These are phyloP conservation scores for Drosophila malerkotliana DNA, from an alignment of 1,140 invertebrate genomes.

Conservation along the genomic window DNA sequence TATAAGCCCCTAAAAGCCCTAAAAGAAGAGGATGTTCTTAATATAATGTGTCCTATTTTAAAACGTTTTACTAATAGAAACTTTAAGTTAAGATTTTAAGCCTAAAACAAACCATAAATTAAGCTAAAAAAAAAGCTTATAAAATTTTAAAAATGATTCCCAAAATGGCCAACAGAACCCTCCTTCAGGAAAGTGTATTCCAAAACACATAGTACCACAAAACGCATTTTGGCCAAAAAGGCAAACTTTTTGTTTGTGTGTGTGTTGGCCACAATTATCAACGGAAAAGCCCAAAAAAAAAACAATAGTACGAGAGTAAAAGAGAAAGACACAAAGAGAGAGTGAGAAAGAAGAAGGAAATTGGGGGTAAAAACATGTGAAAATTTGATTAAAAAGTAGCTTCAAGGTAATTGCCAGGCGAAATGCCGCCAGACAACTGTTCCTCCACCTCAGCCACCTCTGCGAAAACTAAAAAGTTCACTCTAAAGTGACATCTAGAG, in stretches of 20 bases:
- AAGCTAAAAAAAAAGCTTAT: too few species aligned
- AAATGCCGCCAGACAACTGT: slow-evolving; percentile 10
- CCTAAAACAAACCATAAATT: too few species aligned
- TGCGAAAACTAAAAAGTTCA: too few species aligned
- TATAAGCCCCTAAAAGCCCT: too few species aligned
- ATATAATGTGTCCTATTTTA: too few species aligned
- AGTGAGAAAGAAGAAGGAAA: slow-evolving; percentile 20
- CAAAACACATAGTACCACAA: slow-evolving; percentile 6
- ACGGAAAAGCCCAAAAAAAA: neutral
- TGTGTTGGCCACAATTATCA: slow-evolving; percentile 54
- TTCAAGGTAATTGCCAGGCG: slow-evolving; percentile 69
- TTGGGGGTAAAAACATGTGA: slow-evolving; percentile 49
- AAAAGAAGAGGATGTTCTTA: too few species aligned
- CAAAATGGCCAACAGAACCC: neutral
- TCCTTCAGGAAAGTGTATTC: too few species aligned
- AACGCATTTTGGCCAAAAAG: slow-evolving; percentile 14
- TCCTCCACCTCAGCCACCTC: too few species aligned
- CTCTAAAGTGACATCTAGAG: neutral
- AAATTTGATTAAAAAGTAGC: slow-evolving; percentile 80
- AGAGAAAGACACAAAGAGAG: neutral
- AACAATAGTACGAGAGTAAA: neutral
- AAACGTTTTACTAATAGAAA: too few species aligned
- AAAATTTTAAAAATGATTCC: too few species aligned
- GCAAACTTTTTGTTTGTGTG: slow-evolving; percentile 39
- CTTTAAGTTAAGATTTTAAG: too few species aligned